Base-by-base conservation (phyloP, 2,888 invertebrate species). In the Rugalucina vietnamica region DNA sequence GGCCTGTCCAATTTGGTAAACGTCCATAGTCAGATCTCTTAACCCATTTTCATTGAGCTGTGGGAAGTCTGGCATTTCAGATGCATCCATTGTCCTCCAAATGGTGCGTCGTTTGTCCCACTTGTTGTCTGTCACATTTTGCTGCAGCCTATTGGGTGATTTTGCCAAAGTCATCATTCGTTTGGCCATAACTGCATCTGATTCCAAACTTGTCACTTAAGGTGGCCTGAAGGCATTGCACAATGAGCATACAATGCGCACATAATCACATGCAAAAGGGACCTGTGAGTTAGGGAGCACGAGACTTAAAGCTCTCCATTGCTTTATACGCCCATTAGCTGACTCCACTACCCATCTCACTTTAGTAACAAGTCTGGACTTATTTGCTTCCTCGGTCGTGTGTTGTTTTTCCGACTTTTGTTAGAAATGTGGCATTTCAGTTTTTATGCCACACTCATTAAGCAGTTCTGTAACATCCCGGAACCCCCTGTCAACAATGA, bases 221-320 rank as follows among this genome's bases (percentile, higher is more conserved):
- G 74, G 34, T 1, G 74, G 74, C 34, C 74, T 74, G 29, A 50
- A 74, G 2, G 54, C 74, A 74, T 74, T 50, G 32, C 74, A 74
- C 27, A 74, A 34, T 54, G 74, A 49, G 32, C 74, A 74, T 18
- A 74, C 32, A 50, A 74, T 74, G 8, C 50, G 3, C 5, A 74
- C 74, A 73, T 73, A 73, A 24, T 73, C 73, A 29, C 74, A 50
- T 49, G 54, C 21, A 50, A 54, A 74, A 1, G 34, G 74, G 10
- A 74, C 32, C 24, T 50, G 74, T 21, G 27, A 29, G 21, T 74
- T 14, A 21, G 74, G 54, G 54, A 74, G 50, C 34, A 10, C 29
- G 14, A 29, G 24, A n/a, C 57, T 57, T 12, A 57, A 29, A n/a
- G 57, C 57, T 4, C 29, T 74, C 50, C 74, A 43, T 12, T 74